A percentile compares a stretch with the other conserved stretches of the same genome.
phyloP scores from a whole-genome alignment of 2,113 vertebrate genomes.

The Oryzias melastigma region DNA sequence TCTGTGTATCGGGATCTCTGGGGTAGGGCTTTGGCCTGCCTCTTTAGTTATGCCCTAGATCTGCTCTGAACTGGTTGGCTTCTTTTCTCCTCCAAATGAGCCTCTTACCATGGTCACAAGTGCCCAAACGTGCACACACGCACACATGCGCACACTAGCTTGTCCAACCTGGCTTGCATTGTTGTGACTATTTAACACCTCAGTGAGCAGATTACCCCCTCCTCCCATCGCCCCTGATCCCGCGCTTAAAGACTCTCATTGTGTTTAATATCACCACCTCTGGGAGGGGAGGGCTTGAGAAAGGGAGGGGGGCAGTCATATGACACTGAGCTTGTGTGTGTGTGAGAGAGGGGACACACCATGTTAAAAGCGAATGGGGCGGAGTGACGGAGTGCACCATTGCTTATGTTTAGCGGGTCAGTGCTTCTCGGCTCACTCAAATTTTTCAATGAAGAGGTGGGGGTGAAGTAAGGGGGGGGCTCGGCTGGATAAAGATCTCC shows the following conservation, averaged over 20 bases:
- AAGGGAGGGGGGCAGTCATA: constrained; percentile 61
- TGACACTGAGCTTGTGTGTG: constrained; percentile 59
- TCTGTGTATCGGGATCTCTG: constrained; percentile 25
- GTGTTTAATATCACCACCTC: constrained; percentile 74
- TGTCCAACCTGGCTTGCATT: constrained; percentile 63
- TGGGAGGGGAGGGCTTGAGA: constrained; percentile 58
- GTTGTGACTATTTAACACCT: constrained; percentile 78
- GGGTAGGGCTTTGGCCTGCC: constrained; percentile 44
- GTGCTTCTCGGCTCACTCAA: constrained; percentile 69
- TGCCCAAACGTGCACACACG: constrained; percentile 7
- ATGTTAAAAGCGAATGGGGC: constrained; percentile 43
- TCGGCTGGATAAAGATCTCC: constrained; percentile 57
- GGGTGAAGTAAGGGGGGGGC: constrained; percentile 17
- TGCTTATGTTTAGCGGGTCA: constrained; percentile 73
- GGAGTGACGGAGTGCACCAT: constrained; percentile 24
- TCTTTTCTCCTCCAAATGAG: constrained; percentile 67
- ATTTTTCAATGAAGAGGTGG: constrained; percentile 62
- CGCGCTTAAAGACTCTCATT: constrained; percentile 75
- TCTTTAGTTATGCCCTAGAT: constrained; percentile 62
- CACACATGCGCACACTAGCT: constrained; percentile 21
- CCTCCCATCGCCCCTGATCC: constrained; percentile 61
- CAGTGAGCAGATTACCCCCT: constrained; percentile 73
- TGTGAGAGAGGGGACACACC: constrained; percentile 19
- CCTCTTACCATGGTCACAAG: constrained; percentile 62
- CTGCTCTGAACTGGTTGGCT: constrained; percentile 60